phyloP scores from a whole-genome alignment of 2,888 invertebrate genomes.

The Callimorpha dominula region DNA sequence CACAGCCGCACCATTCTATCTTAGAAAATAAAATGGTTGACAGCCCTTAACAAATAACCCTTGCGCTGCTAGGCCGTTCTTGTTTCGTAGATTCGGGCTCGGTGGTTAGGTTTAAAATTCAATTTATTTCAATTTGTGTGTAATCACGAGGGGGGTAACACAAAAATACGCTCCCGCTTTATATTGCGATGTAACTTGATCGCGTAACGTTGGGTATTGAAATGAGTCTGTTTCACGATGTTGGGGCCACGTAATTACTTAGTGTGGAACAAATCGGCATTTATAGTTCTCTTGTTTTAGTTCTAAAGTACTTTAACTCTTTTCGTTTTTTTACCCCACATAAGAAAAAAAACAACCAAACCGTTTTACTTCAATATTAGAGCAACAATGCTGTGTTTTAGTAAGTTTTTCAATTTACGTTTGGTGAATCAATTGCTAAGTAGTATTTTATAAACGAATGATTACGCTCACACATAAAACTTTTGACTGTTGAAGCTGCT shows the following conservation, averaged over 20 bases:
- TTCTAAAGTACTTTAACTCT: neutral
- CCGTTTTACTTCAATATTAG: too few species aligned
- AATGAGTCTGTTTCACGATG: constrained; percentile 55
- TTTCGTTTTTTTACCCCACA: too few species aligned
- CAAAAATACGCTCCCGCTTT: constrained; percentile 79
- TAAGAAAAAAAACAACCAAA: too few species aligned
- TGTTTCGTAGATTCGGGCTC: constrained; percentile 67
- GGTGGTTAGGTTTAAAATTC: constrained; percentile 83
- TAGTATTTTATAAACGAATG: neutral
- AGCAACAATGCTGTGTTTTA: too few species aligned
- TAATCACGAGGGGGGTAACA: constrained; percentile 79
- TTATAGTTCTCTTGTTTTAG: constrained; percentile 19
- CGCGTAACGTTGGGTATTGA: constrained; percentile 69
- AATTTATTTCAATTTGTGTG: constrained; percentile 86
- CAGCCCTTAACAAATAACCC: constrained; percentile 79
- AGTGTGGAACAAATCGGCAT: constrained; percentile 28
- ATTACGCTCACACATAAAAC: neutral
- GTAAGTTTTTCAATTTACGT: too few species aligned
- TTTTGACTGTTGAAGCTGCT: neutral
- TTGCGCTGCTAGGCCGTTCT: constrained; percentile 63
- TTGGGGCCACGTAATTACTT: constrained; percentile 39
- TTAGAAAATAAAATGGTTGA: constrained; percentile 32
- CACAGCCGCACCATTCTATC: constrained; percentile 7
- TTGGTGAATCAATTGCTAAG: too few species aligned
- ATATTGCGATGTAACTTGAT: constrained; percentile 68